Base-by-base conservation (phyloP, 2,888 invertebrate genomes). In the Mythimna pallens region DNA sequence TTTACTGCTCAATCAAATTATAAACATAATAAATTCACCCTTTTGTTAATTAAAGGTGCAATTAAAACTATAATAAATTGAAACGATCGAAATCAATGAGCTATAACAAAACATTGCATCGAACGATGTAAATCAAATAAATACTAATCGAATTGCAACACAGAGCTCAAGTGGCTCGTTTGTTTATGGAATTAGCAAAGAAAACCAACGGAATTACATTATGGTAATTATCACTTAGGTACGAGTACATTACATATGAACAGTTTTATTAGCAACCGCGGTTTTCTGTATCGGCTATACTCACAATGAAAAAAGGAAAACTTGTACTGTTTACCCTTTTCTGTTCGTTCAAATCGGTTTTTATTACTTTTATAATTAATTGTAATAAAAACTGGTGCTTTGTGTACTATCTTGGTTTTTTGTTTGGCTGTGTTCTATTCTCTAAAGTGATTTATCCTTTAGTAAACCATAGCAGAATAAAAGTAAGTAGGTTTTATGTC, bases 181-280 rank as follows among this genome's bases (percentile, higher is more conserved):
- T 80, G 65, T 80, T 83, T 75, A 83, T 81, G 58, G 65, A 83
- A 80, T 83, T 81, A 68, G 70, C 65, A 74, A 81, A 81, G 70
- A 68, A 70, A 70, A 81, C 58, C 65, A 70, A n/a, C 22, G 43
- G 52, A 65, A 81, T 76, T 84, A 81, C 64, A 76, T 84, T 84
- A 84, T 59, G 57, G 81, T 71, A 76, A 84, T 81, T 72, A 84
- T 65, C 81, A 72, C 71, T 81, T 84, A 22, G 20, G n/a, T n/a
- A n/a, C n/a, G n/a, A n/a, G n/a, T 61, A 59, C 76, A 62, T 81
- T 61, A 59, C 70, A 62, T 81, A 81, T 76, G 65, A 72, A 72
- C 84, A 76, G 63, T 81, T 81, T 81, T 76, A 84, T 76, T 84
- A 61, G 59, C 40, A 65, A 22, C 63, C 47, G 84, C 66, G 71